phyloP scores from a whole-genome alignment of 2,113 vertebrate genomes.

The Caloenas nicobarica region DNA sequence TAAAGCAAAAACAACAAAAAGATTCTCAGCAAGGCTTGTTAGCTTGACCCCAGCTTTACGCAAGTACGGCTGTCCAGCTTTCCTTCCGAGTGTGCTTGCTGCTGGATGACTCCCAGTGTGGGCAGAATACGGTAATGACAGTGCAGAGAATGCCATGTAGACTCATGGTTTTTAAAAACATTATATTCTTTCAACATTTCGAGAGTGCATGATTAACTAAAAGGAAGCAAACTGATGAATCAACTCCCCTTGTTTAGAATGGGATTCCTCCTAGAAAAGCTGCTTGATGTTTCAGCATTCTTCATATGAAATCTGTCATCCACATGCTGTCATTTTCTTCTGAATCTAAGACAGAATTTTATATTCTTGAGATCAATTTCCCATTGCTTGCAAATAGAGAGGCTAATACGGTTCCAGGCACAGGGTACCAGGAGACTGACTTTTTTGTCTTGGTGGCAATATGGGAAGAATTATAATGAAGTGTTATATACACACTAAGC shows the following conservation, averaged over 20 bases:
- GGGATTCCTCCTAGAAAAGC: not conserved
- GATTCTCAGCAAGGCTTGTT: not conserved
- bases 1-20: not conserved
- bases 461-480: not conserved
- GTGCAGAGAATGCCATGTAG: not conserved
- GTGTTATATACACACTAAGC: not conserved
- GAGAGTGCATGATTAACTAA: slow-evolving; percentile 34
- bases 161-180: slow-evolving; percentile 6
- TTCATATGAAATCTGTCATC: not conserved
- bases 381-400: not conserved
- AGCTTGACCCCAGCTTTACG: not conserved
- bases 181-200: slow-evolving; percentile 23
- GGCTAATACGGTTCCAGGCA: not conserved
- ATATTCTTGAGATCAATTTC: not conserved
- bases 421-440: not conserved
- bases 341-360: not conserved
- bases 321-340: not conserved
- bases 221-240: slow-evolving; percentile 18
- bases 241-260: slow-evolving; percentile 4
- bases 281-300: not conserved
- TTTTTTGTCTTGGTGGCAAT: not conserved
- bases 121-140: not conserved
- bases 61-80: not conserved
- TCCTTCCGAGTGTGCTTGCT: not conserved
- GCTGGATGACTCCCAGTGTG: not conserved